phyloP scores from a whole-genome alignment of 2,113 vertebrate species.

The Gnathonemus longibarbis region DNA sequence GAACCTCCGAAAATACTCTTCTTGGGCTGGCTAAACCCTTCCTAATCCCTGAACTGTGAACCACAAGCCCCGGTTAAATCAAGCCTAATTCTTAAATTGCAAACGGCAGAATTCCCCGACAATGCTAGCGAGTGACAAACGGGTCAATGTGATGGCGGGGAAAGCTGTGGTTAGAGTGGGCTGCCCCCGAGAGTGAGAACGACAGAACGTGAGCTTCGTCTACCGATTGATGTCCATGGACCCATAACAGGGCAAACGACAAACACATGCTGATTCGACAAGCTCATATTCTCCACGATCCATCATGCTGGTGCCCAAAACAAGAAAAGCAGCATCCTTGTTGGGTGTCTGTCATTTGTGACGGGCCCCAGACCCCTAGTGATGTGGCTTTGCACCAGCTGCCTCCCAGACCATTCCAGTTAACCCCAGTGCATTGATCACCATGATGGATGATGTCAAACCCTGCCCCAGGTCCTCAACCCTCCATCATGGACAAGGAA shows the following conservation, averaged over 20 bases:
- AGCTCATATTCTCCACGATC: neutral
- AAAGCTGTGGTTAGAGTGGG: neutral
- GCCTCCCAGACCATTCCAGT: neutral
- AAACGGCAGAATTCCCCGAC: constrained; percentile 20
- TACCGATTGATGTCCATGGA: neutral
- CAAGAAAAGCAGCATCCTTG: neutral
- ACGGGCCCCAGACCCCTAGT: neutral
- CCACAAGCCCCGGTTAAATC: constrained; percentile 15
- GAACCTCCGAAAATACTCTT: neutral
- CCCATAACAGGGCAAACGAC: neutral
- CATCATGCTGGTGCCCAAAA: neutral
- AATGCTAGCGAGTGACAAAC: neutral
- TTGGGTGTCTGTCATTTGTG: neutral
- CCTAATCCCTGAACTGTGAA: constrained; percentile 17
- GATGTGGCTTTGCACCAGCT: neutral
- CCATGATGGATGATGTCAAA: neutral
- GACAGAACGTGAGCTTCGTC: neutral
- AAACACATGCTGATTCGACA: neutral
- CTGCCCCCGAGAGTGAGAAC: neutral
- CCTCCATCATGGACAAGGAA: neutral
- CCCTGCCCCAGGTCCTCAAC: neutral
- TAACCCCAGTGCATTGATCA: neutral
- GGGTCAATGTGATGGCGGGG: too few species aligned
- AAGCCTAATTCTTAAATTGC: constrained; percentile 7
- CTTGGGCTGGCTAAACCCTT: neutral